Percentiles rank a stretch among this genome's conserved stretches.
Evolutionary conservation across 2,113 vertebrate species (phyloP).

Genomic region (Rhabdomys dilectus): DNA sequence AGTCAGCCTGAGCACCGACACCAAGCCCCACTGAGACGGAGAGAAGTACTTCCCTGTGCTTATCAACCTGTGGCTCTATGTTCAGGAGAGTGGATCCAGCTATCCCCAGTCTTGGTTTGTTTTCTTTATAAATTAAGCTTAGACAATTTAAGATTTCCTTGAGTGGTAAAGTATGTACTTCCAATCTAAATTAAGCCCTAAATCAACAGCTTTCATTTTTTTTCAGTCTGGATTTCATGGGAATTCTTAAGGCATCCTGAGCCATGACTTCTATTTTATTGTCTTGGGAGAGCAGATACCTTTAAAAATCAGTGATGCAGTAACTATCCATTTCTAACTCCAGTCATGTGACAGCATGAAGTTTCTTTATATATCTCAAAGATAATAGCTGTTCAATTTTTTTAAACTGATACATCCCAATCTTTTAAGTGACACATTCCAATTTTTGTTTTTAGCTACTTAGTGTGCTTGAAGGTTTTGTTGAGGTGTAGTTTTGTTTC

Average conservation of each 20-base stretch:
- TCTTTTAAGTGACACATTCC: background rate
- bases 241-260: background rate
- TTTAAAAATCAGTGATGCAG: background rate
- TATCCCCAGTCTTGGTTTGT: background rate
- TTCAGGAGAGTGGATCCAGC: rapidly evolving
- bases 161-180: background rate
- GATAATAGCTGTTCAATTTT: background rate
- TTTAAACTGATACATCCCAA: too few species aligned
- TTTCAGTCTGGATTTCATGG: background rate
- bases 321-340: background rate
- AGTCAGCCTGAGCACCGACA: background rate
- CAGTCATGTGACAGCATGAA: background rate
- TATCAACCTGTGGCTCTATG: background rate
- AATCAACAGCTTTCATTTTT: background rate
- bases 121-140: background rate
- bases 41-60: conserved; percentile 65
- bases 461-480: background rate
- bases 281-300: background rate
- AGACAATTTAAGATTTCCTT: background rate
- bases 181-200: background rate
- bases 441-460: background rate
- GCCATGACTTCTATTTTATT: background rate
- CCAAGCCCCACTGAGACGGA: conserved; percentile 30
- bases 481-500: background rate
- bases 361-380: background rate